Percentiles rank a stretch among this genome's conserved stretches.
Evolutionary conservation across 1,140 invertebrate species (phyloP).

Genomic region (Heliothis virescens): DNA sequence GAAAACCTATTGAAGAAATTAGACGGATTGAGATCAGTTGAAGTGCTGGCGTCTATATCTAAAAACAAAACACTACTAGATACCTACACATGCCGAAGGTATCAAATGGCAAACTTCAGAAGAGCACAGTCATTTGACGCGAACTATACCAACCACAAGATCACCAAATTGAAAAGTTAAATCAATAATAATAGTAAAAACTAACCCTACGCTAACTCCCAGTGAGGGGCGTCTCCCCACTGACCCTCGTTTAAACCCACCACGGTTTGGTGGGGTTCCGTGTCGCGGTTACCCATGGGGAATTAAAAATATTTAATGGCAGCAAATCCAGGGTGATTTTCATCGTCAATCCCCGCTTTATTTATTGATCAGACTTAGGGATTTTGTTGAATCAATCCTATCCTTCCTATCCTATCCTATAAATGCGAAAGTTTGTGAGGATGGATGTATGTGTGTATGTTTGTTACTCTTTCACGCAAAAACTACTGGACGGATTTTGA

Average conservation of each 20-base stretch:
- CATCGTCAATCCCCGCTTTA: background rate
- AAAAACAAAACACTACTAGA: no score
- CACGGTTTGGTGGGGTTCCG: slow-evolving; percentile 51
- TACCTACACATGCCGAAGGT: no score
- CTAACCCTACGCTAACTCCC: slow-evolving; percentile 49
- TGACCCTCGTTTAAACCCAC: slow-evolving; percentile 50
- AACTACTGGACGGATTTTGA: no score
- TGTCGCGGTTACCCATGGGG: slow-evolving; percentile 38
- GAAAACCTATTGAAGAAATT: no score
- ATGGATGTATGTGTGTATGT: no score
- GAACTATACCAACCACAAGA: background rate
- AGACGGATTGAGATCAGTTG: no score
- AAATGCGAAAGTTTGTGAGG: no score
- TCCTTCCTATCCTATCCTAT: no score
- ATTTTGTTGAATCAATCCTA: no score
- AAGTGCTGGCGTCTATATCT: no score
- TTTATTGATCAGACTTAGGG: no score
- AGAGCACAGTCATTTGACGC: background rate
- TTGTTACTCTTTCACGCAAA: no score
- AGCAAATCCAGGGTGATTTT: background rate
- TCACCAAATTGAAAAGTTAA: slow-evolving; percentile 12
- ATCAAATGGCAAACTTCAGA: background rate
- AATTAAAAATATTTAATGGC: slow-evolving; percentile 24
- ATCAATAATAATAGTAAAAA: slow-evolving; percentile 38
- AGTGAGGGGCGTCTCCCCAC: slow-evolving; percentile 50